These are phyloP conservation scores for Athalia cordata DNA, from an alignment of 2,888 invertebrate genomes.

Conservation along the genomic window DNA sequence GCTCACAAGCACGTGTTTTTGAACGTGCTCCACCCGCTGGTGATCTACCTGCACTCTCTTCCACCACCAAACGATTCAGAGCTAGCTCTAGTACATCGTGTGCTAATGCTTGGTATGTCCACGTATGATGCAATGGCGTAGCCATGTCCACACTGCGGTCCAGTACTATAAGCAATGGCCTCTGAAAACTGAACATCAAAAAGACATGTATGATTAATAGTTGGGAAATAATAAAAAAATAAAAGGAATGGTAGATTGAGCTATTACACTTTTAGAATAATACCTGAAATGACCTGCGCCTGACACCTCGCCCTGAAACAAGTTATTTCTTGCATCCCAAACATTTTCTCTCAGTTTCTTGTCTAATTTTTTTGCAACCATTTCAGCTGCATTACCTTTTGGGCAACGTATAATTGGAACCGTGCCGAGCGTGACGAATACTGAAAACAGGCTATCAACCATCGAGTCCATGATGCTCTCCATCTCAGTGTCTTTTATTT, in stretches of 20 bases:
- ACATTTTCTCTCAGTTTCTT: constrained; percentile 97
- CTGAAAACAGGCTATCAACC: constrained; percentile 97
- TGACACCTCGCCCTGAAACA: constrained; percentile 91
- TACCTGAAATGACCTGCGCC: constrained; percentile 80
- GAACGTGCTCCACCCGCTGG: constrained; percentile 80
- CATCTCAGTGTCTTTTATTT: constrained; percentile 97
- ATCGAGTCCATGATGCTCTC: constrained; percentile 94
- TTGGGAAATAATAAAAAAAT: too few relatives aligned
- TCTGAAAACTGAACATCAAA: constrained; percentile 86
- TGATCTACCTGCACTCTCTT: constrained; percentile 77
- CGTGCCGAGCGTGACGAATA: constrained; percentile 96
- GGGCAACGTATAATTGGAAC: constrained; percentile 84
- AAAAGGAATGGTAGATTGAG: too few relatives aligned
- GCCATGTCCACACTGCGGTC: constrained; percentile 98
- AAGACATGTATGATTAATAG: background rate
- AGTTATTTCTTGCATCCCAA: constrained; percentile 96
- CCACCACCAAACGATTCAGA: constrained; percentile 87
- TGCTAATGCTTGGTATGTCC: constrained; percentile 99
- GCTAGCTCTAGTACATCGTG: constrained; percentile 97
- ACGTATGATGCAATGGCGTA: constrained; percentile 98
- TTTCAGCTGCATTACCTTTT: constrained; percentile 97
- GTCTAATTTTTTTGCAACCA: constrained; percentile 97
- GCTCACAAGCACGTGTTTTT: constrained; percentile 92
- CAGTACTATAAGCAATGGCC: constrained; percentile 93
- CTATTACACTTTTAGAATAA: constrained; percentile 14